Conservation (phyloP, 1,140 invertebrate genomes). For the Platyura marginata region DNA sequence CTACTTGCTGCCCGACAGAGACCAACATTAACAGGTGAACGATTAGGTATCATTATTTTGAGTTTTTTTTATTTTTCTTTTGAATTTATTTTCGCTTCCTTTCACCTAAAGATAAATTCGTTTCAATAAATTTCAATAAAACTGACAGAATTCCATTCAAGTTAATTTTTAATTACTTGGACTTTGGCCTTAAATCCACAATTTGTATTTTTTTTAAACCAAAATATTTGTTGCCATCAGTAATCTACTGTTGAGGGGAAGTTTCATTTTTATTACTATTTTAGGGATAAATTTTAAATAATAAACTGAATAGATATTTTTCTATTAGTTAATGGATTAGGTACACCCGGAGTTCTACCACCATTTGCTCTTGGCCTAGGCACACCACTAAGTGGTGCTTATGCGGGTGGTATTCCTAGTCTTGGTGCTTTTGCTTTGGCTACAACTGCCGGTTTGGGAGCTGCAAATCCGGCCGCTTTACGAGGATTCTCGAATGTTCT, state of each 20-base stretch:
- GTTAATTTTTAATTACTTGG: no score
- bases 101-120: no score
- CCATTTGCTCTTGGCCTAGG: constrained; percentile 50
- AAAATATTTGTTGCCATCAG: no score
- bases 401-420: constrained; percentile 50
- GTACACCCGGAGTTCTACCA: constrained; percentile 62
- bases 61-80: constrained; percentile 4
- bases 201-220: no score
- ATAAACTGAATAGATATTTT: no score
- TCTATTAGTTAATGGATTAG: constrained; percentile 28
- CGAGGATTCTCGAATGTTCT: constrained; percentile 62
- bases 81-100: constrained; percentile 2
- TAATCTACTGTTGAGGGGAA: no score
- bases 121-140: not conserved
- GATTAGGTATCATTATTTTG: constrained; percentile 18
- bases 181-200: no score
- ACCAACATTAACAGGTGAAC: constrained; percentile 32
- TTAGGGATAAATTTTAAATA: no score
- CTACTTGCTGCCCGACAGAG: constrained; percentile 45
- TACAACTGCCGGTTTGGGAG: constrained; percentile 32
- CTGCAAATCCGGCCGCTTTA: constrained; percentile 41
- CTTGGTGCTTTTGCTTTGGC: constrained; percentile 53
- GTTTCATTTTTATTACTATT: no score
- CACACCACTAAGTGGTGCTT: constrained; percentile 47
- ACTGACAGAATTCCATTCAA: no score